Percentiles rank a stretch among this genome's conserved stretches.
Evolutionary conservation across 2,113 vertebrate species (phyloP).

Genomic region (Murina feae): DNA sequence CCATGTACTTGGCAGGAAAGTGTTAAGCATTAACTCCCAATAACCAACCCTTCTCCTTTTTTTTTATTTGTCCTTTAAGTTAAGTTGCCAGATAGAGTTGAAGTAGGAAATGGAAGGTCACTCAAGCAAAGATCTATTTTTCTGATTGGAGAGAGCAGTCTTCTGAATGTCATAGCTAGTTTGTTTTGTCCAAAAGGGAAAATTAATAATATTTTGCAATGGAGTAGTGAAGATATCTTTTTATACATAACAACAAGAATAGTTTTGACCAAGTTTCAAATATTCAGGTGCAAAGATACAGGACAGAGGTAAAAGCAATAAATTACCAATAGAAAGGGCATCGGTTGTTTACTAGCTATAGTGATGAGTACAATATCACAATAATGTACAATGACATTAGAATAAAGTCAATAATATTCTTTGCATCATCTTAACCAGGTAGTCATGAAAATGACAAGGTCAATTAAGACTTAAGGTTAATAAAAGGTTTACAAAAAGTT

Average conservation of each 20-base stretch:
- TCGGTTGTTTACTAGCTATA: not conserved
- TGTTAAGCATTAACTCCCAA: conserved; percentile 23
- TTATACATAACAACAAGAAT: not conserved
- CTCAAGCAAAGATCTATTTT: not conserved
- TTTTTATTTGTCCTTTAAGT: not conserved
- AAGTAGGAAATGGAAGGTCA: conserved; percentile 30
- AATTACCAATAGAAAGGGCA: not conserved
- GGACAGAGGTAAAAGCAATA: not conserved
- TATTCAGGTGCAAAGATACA: not conserved
- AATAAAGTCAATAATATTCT: not conserved
- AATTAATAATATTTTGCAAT: not conserved
- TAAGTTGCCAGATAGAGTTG: not conserved
- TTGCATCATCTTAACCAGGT: not conserved
- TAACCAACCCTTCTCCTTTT: not conserved
- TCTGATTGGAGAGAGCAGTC: not conserved
- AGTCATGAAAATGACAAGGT: not conserved
- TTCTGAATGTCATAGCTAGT: not conserved
- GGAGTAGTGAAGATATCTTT: not conserved
- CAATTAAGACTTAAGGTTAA: not conserved
- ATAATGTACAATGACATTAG: not conserved
- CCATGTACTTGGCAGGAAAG: not conserved
- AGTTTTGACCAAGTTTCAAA: conserved; percentile 1
- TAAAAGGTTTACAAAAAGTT: not conserved
- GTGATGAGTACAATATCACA: not conserved
- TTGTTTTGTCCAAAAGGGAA: not conserved